phyloP scores from a whole-genome alignment of 35 echinoderm and acorn worm species.

The Acanthaster planci region DNA sequence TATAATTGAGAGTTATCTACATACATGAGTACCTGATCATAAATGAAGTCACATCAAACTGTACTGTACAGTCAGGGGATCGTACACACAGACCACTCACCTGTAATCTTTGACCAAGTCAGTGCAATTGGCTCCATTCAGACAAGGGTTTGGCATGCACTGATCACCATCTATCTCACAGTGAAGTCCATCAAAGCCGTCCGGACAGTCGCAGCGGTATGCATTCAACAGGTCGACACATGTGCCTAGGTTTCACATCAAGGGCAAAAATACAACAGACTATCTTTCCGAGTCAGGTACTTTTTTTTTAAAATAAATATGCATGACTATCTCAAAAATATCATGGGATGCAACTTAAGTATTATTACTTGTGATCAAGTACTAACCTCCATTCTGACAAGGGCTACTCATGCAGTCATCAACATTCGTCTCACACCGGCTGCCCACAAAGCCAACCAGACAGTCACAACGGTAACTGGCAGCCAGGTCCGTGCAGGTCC shows the following conservation, averaged over 20 bases:
- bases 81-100: no score
- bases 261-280: no score
- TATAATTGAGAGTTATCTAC: no score
- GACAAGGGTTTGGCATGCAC: slow-evolving; percentile 48
- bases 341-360: no score
- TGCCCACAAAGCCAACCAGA: neutral
- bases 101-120: slow-evolving; percentile 76
- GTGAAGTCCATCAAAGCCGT: slow-evolving; percentile 38
- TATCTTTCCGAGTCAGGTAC: no score
- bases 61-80: no score
- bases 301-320: no score
- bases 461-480: slow-evolving; percentile 29
- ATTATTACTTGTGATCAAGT: no score
- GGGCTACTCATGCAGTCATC: slow-evolving; percentile 61
- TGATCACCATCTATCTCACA: slow-evolving; percentile 65
- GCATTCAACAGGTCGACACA: slow-evolving; percentile 53
- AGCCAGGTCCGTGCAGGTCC: slow-evolving; percentile 7
- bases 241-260: neutral
- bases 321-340: no score
- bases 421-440: slow-evolving; percentile 31
- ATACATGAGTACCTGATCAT: no score
- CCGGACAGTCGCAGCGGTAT: slow-evolving; percentile 50
- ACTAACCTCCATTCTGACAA: slow-evolving; percentile 53
- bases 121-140: slow-evolving; percentile 70
- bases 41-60: no score